Conservation (phyloP, 2,888 invertebrate genomes). For the Ryuthela nishihirai region DNA sequence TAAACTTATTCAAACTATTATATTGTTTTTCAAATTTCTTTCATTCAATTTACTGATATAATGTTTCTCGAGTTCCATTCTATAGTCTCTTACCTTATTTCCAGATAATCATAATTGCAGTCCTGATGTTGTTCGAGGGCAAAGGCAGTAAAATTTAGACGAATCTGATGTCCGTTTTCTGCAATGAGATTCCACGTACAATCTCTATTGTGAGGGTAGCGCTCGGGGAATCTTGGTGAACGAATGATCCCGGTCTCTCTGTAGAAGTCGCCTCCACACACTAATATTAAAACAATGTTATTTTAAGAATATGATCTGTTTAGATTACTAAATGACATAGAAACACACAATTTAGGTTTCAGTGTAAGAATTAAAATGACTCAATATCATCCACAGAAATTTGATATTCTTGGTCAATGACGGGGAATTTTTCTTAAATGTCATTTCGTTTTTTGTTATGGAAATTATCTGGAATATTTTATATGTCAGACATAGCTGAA, state of each 20-base stretch:
- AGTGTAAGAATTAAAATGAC: no score
- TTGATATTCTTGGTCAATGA: no score
- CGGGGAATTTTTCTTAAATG: not conserved
- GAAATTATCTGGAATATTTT: slow-evolving; percentile 56
- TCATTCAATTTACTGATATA: no score
- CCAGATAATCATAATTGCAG: slow-evolving; percentile 66
- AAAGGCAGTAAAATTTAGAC: slow-evolving; percentile 63
- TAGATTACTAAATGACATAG: not conserved
- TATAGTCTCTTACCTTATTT: slow-evolving; percentile 68
- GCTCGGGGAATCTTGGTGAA: slow-evolving; percentile 73
- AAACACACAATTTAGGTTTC: no score
- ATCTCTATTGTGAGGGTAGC: slow-evolving; percentile 65
- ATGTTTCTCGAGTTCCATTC: no score
- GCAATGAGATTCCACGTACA: slow-evolving; percentile 78
- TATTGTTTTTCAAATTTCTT: no score
- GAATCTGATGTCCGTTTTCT: slow-evolving; percentile 66
- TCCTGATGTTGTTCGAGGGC: slow-evolving; percentile 59
- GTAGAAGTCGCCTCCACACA: slow-evolving; percentile 70
- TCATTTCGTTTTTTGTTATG: not conserved
- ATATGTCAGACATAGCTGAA: no score
- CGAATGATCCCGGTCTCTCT: slow-evolving; percentile 64
- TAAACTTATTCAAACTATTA: no score
- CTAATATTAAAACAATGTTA: slow-evolving; percentile 40
- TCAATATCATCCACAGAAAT: no score
- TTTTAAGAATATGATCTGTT: not conserved